These are phyloP conservation scores for Chaetogeoica ovagalla DNA, from an alignment of 2,888 invertebrate genomes.

Conservation along the genomic window DNA sequence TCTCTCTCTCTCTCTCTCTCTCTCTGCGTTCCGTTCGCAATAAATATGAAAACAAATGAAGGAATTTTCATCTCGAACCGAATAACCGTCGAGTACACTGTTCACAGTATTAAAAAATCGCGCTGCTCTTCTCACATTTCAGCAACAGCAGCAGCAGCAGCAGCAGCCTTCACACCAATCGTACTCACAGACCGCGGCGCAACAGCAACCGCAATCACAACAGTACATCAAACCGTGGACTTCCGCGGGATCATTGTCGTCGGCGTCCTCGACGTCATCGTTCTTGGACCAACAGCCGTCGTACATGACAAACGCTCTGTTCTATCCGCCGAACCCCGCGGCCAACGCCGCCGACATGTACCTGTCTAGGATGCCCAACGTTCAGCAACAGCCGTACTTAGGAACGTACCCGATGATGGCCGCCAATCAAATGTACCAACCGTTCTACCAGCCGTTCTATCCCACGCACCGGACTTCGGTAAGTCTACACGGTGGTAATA, in stretches of 20 bases:
- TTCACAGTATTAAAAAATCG: no score
- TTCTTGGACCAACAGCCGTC: conserved; percentile 60
- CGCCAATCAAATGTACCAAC: conserved; percentile 47
- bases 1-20: no score
- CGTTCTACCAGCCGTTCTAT: conserved; percentile 40
- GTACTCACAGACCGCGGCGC: conserved; percentile 9
- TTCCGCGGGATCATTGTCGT: conserved; percentile 3
- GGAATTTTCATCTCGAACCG: no score
- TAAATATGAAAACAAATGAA: no score
- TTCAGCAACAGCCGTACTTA: not conserved
- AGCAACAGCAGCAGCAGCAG: not conserved
- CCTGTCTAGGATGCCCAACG: conserved; percentile 12
- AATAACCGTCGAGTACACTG: no score
- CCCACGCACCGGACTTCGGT: conserved; percentile 50
- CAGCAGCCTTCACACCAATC: conserved; percentile 17
- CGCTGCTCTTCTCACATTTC: no score
- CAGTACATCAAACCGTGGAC: conserved; percentile 47
- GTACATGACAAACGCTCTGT: conserved; percentile 58
- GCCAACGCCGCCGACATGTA: conserved; percentile 17
- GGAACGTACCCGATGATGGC: conserved; percentile 33
- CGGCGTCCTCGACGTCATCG: conserved; percentile 16
- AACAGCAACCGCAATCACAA: conserved; percentile 34
- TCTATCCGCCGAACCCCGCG: conserved; percentile 60
- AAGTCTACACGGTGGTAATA: not conserved
- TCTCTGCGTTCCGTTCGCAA: no score